Percentiles rank a stretch among this genome's conserved stretches.
Conservation (phyloP, 2,888 invertebrate genomes). For the Napeogenes inachia region DNA sequence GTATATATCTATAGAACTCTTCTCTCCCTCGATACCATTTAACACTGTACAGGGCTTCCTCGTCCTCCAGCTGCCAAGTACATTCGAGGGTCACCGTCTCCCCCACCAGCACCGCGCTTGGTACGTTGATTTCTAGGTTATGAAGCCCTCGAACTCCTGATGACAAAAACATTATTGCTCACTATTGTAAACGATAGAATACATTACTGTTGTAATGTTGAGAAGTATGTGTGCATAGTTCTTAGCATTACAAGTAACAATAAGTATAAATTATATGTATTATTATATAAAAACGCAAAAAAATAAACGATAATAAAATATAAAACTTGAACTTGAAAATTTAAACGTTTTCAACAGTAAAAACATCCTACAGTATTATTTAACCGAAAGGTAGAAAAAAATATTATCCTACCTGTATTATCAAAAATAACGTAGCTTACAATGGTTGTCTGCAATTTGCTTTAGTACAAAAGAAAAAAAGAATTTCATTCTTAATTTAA, state of each 20-base stretch:
- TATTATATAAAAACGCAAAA: too few species aligned
- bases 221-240: too few species aligned
- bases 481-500: neutral
- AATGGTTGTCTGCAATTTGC: neutral
- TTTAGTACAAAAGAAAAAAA: slow-evolving; percentile 5
- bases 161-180: slow-evolving; percentile 3
- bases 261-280: too few species aligned
- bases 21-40: slow-evolving; percentile 88
- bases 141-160: slow-evolving; percentile 79
- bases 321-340: too few species aligned
- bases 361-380: too few species aligned
- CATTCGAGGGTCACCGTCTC: slow-evolving; percentile 86
- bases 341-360: too few species aligned
- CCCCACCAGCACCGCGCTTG: slow-evolving; percentile 83
- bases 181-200: neutral
- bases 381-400: neutral
- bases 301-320: too few species aligned
- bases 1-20: slow-evolving; percentile 88
- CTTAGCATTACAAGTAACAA: too few species aligned
- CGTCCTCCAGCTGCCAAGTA: slow-evolving; percentile 84
- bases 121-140: slow-evolving; percentile 83
- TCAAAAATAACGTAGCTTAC: slow-evolving; percentile 1
- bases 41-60: slow-evolving; percentile 85
- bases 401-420: neutral
- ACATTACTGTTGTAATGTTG: too few species aligned